Evolutionary conservation across 30 jellyfish, hydroid and myxozoan genomes (phyloP), one percentile per base, ranked within the genome.

Genomic region (Nemopilema nomurai): DNA sequence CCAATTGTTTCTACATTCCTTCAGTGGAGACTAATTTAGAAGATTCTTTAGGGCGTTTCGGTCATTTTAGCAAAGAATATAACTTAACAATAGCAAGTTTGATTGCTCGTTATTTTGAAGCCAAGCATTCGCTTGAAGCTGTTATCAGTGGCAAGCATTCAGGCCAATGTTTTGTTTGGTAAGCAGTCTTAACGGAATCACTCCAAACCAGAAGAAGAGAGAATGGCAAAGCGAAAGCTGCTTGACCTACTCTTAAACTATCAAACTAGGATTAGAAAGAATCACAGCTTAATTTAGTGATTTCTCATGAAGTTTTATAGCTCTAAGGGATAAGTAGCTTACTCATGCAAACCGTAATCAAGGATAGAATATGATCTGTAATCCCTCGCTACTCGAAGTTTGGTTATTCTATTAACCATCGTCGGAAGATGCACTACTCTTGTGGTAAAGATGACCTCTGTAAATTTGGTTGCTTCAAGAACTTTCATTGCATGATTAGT

Each of bases 281-380:
- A 84, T 84, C 93, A 84, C 93, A 84, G 87, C 85, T 84, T 76
- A 73, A 74, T 24, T 52, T 66, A 71, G 93, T 78, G 84, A 84
- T 62, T 57, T 84, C 93, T 84, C 85, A 86, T 73, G 82, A 25
- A 63, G 87, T 63, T 57, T 65, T 73, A 67, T 71, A 77, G 77
- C 82, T 73, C 72, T 73, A 41, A 30, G 8, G 81, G 82, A 73
- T 84, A 84, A 84, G 93, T 74, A 73, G 87, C 87, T 84, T 84
- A 84, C 68, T 71, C 79, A 76, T 77, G 63, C 78, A 74, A 77
- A 74, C 93, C 93, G 79, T 84, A 84, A 84, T 84, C 74, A 74
- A 84, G 76, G 85, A 67, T 33, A 28, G 88, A 78, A 84, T 72
- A 74, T 84, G 87, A 84, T 74, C 87, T 49, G 30, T 84, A 84